Evolutionary conservation across 1,140 invertebrate species (phyloP).

Genomic region (Scaptomyza hsui): DNA sequence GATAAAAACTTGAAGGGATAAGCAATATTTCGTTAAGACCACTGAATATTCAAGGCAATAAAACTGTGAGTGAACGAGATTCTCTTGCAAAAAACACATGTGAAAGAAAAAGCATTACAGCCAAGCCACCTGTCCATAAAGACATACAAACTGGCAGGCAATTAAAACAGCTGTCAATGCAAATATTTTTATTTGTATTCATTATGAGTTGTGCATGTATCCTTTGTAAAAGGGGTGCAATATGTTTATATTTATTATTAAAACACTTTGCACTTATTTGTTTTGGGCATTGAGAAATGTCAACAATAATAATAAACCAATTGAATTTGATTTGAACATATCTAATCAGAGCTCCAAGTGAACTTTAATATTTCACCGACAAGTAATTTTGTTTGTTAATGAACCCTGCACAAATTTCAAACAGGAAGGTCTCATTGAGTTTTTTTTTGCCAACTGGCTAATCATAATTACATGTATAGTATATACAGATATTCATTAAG

Average conservation of each 20-base stretch:
- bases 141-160: neutral
- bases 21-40: no score
- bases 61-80: neutral
- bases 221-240: no score
- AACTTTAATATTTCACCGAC: conserved; percentile 25
- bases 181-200: neutral
- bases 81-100: neutral
- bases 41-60: no score
- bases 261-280: no score
- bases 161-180: neutral
- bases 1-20: no score
- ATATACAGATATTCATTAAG: neutral
- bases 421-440: conserved; percentile 2
- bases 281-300: neutral
- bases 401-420: neutral
- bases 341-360: conserved; percentile 34
- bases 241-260: no score
- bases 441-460: conserved; percentile 10
- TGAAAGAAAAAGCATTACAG: neutral
- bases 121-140: neutral
- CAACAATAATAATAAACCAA: conserved; percentile 17
- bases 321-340: conserved; percentile 10
- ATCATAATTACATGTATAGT: conserved; percentile 23
- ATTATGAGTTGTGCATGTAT: no score
- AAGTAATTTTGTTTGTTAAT: conserved; percentile 1